Percentiles rank a stretch among this genome's conserved stretches.
These are phyloP conservation scores for Eupithecia centaureata DNA, from an alignment of 2,888 invertebrate species.

Conservation along the genomic window DNA sequence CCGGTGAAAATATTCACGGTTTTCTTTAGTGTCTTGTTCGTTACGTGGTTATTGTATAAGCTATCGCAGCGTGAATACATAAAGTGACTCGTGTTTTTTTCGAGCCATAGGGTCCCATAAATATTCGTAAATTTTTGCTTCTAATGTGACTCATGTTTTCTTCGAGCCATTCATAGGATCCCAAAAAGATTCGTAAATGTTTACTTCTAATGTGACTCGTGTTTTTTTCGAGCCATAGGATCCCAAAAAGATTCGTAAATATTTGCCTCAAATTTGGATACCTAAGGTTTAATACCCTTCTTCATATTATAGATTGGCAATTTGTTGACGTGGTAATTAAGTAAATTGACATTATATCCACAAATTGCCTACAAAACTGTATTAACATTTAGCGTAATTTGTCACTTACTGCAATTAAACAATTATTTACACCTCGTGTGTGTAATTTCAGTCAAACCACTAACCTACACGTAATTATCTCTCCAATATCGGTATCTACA, in stretches of 20 bases:
- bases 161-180: neutral
- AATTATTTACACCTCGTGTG: constrained; percentile 2
- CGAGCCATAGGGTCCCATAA: neutral
- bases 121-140: no score
- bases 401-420: neutral
- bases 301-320: neutral
- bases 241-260: neutral
- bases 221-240: neutral
- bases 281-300: neutral
- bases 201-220: no score
- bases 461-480: neutral
- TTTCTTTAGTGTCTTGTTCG: neutral
- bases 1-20: constrained; percentile 1
- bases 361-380: neutral
- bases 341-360: neutral
- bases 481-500: constrained; percentile 13
- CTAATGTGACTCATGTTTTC: no score
- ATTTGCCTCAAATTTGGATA: neutral
- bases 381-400: neutral
- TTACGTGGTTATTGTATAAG: neutral
- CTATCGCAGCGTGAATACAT: neutral
- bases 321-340: neutral
- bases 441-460: neutral
- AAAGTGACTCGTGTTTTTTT: neutral
- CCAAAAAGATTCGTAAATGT: no score